Evolutionary conservation across 2,113 vertebrate species (phyloP).

Genomic region (Emydocephalus ijimae): DNA sequence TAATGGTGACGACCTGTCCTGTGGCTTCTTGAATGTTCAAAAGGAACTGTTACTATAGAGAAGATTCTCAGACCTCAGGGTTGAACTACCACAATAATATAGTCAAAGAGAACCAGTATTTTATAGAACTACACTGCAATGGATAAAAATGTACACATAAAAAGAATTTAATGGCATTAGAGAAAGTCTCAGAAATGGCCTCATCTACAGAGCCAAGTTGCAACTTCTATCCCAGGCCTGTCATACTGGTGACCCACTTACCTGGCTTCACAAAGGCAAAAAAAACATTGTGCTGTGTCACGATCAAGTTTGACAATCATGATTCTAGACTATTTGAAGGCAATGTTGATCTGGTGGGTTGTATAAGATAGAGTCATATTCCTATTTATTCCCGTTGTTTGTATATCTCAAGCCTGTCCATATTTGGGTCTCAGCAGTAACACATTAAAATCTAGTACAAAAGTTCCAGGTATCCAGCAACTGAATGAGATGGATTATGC

Average conservation of each 20-base stretch:
- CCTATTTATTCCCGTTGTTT: not conserved
- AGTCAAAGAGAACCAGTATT: not conserved
- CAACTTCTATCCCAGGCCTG: not conserved
- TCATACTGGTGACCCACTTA: too few relatives aligned
- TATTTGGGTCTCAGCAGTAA: not conserved
- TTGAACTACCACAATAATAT: not conserved
- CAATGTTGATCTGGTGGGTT: not conserved
- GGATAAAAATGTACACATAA: not conserved
- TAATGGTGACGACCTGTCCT: not conserved
- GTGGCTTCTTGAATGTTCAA: not conserved
- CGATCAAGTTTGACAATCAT: too few relatives aligned
- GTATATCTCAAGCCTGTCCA: not conserved
- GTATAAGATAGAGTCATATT: not conserved
- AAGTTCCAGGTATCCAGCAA: not conserved
- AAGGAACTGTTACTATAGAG: not conserved
- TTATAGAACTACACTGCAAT: not conserved
- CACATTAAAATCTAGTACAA: not conserved
- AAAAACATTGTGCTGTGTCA: too few relatives aligned
- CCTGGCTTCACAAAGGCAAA: too few relatives aligned
- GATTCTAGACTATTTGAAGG: not conserved
- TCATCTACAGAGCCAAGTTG: not conserved
- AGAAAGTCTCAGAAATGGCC: too few relatives aligned
- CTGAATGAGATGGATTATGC: not conserved
- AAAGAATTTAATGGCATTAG: not conserved
- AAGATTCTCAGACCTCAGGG: not conserved